Evolutionary conservation across 1,140 invertebrate genomes (phyloP), one percentile per base, ranked within the genome.

Genomic region (Artemia franciscana): DNA sequence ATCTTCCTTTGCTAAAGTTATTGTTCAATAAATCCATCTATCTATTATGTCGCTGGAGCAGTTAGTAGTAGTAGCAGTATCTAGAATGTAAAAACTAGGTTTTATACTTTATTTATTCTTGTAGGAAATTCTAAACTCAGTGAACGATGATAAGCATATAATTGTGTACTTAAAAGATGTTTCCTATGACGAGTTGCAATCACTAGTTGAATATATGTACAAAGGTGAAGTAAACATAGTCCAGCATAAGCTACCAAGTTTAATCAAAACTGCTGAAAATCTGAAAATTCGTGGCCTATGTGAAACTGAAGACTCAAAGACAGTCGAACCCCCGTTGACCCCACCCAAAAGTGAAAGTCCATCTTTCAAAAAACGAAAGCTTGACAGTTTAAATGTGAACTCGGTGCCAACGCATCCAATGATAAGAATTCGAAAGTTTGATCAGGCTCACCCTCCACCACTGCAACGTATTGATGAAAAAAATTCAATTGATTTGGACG

Each of bases 161-260:
- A 27, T 60, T 5, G 28, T 60, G 18, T 60, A 60, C 26, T 24
- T 62, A n/a, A 59, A 62, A 26, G 61, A 62, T 24, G 61, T 62
- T 15, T 26, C 18, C 24, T 59, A 25, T 39, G 61, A 62, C 24
- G 30, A 62, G 60, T 57, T 63, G 59, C 59, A 56, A 5, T 15
- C 62, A 3, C 21, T 63, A 25, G 59, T 63, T n/a, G 25, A 63
- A n/a, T 63, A 51, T 24, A 63, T 63, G 62, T 63, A 63, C 59
- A 24, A 56, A 9, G 62, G 62, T 18, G 59, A 63, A 24, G 62
- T 63, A 23, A 63, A 63, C 28, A 63, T 63, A 62, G 59, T 24
- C 26, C 59, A 63, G 60, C 24, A 63, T 18, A 39, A 23, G 9
- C 60, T 63, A 9, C 26, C 26, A 9, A 15, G 24, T 24, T 62